Conservation (phyloP, 2,797 vertebrate species). For the Hybognathus amarus region DNA sequence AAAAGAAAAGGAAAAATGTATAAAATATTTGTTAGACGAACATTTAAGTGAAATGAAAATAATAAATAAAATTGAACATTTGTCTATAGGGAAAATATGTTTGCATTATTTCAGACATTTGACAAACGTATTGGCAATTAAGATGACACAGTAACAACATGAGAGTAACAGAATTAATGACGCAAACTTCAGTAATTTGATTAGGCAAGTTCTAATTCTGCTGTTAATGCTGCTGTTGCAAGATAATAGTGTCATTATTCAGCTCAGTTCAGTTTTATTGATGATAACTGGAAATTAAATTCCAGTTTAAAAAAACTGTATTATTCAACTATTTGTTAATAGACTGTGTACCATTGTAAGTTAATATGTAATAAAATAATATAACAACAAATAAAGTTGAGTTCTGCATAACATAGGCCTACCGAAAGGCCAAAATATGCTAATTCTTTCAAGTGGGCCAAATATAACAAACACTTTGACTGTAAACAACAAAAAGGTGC, state of each 20-base stretch:
- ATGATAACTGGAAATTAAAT: neutral
- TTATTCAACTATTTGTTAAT: neutral
- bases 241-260: neutral
- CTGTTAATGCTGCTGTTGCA: neutral
- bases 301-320: neutral
- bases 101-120: neutral
- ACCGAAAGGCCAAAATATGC: neutral
- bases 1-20: neutral
- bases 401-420: neutral
- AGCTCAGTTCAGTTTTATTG: neutral
- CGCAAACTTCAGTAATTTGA: neutral
- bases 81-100: neutral
- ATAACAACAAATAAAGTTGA: neutral
- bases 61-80: neutral
- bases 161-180: too few species aligned
- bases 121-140: neutral
- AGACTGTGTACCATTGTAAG: neutral
- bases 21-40: neutral
- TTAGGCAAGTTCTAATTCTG: neutral
- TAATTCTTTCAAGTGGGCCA: neutral
- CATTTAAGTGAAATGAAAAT: neutral
- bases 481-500: neutral
- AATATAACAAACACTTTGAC: neutral
- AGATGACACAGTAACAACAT: too few species aligned
- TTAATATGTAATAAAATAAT: neutral